Evolutionary conservation across 2,888 invertebrate species (phyloP).

Genomic region (Lasioglossum malachurum): DNA sequence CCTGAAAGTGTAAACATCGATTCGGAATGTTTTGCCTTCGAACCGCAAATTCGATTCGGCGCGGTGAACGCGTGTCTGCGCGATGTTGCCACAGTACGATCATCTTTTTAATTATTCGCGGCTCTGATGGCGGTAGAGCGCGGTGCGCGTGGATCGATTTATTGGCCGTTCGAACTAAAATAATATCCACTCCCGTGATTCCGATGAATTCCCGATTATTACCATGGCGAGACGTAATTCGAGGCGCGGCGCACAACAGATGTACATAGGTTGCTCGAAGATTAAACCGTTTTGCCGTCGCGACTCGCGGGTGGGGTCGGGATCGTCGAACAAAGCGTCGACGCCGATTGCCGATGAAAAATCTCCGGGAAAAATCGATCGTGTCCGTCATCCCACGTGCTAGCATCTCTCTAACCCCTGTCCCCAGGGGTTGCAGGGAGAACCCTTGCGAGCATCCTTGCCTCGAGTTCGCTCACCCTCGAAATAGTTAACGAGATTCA

Average conservation of each 20-base stretch:
- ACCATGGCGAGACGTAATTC: conserved; percentile 11
- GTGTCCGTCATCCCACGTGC: conserved; percentile 25
- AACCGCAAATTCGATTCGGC: conserved; percentile 7
- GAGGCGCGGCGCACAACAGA: conserved; percentile 18
- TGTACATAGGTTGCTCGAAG: conserved; percentile 26
- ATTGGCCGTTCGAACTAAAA: conserved; percentile 32
- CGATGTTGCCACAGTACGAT: conserved; percentile 23
- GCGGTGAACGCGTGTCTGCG: not conserved
- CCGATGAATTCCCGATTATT: conserved; percentile 30
- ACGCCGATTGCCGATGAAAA: conserved; percentile 62
- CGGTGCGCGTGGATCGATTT: conserved; percentile 41
- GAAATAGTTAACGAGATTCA: conserved; percentile 66
- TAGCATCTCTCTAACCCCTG: conserved; percentile 34
- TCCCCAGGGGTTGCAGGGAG: conserved; percentile 49
- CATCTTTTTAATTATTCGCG: conserved; percentile 48
- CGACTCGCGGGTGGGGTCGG: not conserved
- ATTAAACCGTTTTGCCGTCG: conserved; percentile 42
- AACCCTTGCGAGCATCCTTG: conserved; percentile 52
- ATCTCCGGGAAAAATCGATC: conserved; percentile 57
- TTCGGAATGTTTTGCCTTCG: not conserved
- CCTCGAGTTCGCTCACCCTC: conserved; percentile 54
- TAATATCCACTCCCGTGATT: conserved; percentile 22
- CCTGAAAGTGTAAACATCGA: not conserved
- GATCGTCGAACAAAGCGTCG: conserved; percentile 34
- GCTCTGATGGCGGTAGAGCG: not conserved